Percentiles rank a stretch among this genome's conserved stretches.
Evolutionary conservation across 64 coral and sea anemone species (phyloP).

Genomic region (Hydrozoanthus tunicans): DNA sequence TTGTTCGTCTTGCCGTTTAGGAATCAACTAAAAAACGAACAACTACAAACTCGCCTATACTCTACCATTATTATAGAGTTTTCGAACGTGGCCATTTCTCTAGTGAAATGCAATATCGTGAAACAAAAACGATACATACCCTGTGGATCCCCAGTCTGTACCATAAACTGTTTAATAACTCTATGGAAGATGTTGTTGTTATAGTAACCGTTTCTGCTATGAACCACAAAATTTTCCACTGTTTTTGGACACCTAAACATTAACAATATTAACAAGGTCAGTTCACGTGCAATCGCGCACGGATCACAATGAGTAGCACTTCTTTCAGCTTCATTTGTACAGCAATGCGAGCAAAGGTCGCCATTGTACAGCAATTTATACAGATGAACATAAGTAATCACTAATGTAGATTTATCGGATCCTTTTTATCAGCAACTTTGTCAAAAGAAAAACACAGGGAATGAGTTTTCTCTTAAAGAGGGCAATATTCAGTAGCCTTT

Average conservation of each 20-base stretch:
- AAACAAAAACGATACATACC: constrained; percentile 43
- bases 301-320: background rate
- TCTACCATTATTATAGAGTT: background rate
- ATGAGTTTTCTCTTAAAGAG: too few species aligned
- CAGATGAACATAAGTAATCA: too few species aligned
- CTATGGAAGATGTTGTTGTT: constrained; percentile 94
- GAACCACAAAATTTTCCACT: constrained; percentile 90
- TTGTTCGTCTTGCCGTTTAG: too few species aligned
- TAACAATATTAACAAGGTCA: background rate
- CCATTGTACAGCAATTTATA: too few species aligned
- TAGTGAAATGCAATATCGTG: background rate
- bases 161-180: constrained; percentile 96
- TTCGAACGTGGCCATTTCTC: background rate
- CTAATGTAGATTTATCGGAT: too few species aligned
- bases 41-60: too few species aligned
- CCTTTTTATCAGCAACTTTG: too few species aligned
- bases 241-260: constrained; percentile 88
- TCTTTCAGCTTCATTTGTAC: background rate
- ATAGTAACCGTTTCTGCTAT: constrained; percentile 95
- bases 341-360: too few species aligned
- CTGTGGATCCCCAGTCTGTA: constrained; percentile 90
- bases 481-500: too few species aligned
- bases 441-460: too few species aligned
- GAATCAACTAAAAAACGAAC: too few species aligned
- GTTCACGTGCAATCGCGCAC: background rate